Evolutionary conservation across 2,113 vertebrate species (phyloP), one percentile per base, ranked within the genome.

Genomic region (Numenius arquata): DNA sequence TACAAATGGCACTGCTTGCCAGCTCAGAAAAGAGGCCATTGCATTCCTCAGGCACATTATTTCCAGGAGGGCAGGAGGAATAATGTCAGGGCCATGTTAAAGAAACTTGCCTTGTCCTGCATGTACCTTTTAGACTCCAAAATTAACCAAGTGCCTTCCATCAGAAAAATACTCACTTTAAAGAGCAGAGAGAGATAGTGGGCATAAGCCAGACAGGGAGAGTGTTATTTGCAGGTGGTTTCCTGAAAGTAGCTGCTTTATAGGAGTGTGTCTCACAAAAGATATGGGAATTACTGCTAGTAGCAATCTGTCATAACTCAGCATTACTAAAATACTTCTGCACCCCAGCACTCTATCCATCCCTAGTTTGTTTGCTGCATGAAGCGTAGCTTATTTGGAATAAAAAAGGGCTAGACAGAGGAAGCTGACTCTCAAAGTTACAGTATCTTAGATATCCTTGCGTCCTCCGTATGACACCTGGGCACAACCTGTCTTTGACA

Each of bases 21-120:
- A 94, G 90, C 84, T 91, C 66, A 65, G 85, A 93, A 90, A 88
- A 87, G 73, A 89, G 80, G 83, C 83, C 80, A 73, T 34, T 59
- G 89, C 95, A 93, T 93, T 94, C 86, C 50, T 86, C 56, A 79
- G 59, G 27, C 75, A 77, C 59, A 8, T 62, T 85, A 53, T 63
- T 84, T 86, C 90, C 83, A 96, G 47, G 80, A 93, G 65, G 34
- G 47, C 61, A 92, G 61, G 27, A 93, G 43, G 5, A 93, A 61
- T 68, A 81, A 83, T 11, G 34, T 88, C 65, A 96, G 75, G 43
- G 47, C 86, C 55, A 23, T 20, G 40, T 52, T 68, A 79, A 59
- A 86, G 72, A 93, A 92, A 92, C 13, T 9, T 63, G 36, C 43
- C 61, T 20, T 89, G 43, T 83, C 76, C 88, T 90, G 45, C 43